These are phyloP conservation scores for Danionella cerebrum DNA, from an alignment of 2,113 vertebrate genomes.

Conservation along the genomic window DNA sequence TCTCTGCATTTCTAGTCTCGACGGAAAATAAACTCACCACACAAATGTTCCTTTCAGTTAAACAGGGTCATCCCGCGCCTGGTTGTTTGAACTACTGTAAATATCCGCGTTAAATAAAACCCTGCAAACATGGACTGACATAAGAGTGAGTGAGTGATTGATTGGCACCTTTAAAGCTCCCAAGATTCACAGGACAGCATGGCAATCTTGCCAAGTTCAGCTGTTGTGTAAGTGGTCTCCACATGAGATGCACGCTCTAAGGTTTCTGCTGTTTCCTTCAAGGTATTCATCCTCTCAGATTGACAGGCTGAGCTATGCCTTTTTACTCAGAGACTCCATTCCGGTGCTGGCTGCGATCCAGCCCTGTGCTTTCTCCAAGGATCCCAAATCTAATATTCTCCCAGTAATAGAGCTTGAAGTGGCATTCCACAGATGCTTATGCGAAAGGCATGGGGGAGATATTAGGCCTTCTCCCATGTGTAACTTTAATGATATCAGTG, in stretches of 20 bases:
- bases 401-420: slow-evolving; percentile 34
- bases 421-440: slow-evolving; percentile 19
- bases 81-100: neutral
- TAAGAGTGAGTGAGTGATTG: neutral
- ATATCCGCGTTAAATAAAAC: neutral
- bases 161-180: neutral
- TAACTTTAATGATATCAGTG: slow-evolving; percentile 27
- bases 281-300: slow-evolving; percentile 1
- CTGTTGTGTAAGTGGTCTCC: slow-evolving; percentile 6
- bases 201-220: neutral
- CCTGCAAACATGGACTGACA: neutral
- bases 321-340: neutral
- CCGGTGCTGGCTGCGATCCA: slow-evolving; percentile 25
- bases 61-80: too few species aligned
- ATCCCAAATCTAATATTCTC: slow-evolving; percentile 33
- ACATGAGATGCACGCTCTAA: neutral
- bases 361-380: slow-evolving; percentile 16
- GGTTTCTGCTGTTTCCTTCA: neutral
- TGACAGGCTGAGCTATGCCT: slow-evolving; percentile 13
- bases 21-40: too few species aligned
- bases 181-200: neutral
- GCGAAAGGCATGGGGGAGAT: slow-evolving; percentile 4
- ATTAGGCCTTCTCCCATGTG: slow-evolving; percentile 13
- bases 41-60: too few species aligned
- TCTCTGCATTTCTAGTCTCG: too few species aligned